These are phyloP conservation scores for Drosophila meridionalis DNA, from an alignment of 2,888 invertebrate species.

Conservation along the genomic window DNA sequence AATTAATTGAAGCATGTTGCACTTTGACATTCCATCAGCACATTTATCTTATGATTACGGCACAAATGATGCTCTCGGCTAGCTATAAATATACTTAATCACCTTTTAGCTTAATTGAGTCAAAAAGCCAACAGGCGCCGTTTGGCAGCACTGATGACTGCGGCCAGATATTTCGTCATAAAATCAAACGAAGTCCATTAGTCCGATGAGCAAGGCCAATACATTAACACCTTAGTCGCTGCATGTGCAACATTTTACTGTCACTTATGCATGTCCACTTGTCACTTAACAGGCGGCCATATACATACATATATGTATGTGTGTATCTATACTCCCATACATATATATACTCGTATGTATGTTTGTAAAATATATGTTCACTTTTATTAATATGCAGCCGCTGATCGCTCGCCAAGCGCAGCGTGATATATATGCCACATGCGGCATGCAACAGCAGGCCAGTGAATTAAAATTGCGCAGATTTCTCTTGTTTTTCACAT, in stretches of 20 bases:
- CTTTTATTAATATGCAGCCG: slow-evolving; percentile 54
- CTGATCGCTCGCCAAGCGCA: slow-evolving; percentile 29
- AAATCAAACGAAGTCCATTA: slow-evolving; percentile 52
- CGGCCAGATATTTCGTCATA: slow-evolving; percentile 24
- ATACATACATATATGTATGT: slow-evolving; percentile 3
- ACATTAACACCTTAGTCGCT: slow-evolving; percentile 31
- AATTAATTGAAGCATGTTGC: not conserved
- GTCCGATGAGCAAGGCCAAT: slow-evolving; percentile 24
- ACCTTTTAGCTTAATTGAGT: slow-evolving; percentile 41
- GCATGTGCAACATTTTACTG: slow-evolving; percentile 71
- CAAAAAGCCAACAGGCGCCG: slow-evolving; percentile 18
- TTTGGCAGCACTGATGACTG: not conserved
- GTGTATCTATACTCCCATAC: slow-evolving; percentile 2
- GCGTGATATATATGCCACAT: slow-evolving; percentile 25
- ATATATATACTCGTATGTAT: slow-evolving; percentile 4
- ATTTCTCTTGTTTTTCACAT: slow-evolving; percentile 48
- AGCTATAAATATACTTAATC: slow-evolving; percentile 19
- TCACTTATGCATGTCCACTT: slow-evolving; percentile 69
- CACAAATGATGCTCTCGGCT: not conserved
- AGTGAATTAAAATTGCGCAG: slow-evolving; percentile 63
- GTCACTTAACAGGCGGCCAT: slow-evolving; percentile 64
- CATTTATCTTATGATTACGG: not conserved
- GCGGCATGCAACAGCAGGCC: slow-evolving; percentile 30
- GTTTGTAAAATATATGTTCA: slow-evolving; percentile 18
- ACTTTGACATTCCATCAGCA: not conserved